Conservation (phyloP, 2,113 vertebrate genomes). For the Pyrgilauda ruficollis region DNA sequence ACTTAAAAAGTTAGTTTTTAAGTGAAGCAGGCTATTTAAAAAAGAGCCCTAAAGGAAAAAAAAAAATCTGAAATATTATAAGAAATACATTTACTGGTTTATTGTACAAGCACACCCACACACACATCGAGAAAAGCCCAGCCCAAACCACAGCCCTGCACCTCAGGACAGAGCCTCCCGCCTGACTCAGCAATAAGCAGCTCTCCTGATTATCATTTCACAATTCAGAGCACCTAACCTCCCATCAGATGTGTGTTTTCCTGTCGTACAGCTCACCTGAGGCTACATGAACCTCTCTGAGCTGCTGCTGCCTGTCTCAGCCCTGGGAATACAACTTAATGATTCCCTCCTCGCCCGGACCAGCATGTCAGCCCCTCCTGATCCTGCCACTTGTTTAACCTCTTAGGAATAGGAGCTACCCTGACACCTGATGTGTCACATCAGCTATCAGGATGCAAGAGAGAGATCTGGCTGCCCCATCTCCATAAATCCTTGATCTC, state of each 20-base stretch:
- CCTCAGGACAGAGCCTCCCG: fast-evolving
- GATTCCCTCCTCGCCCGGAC: slow-evolving; percentile 27
- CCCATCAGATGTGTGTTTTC: slow-evolving; percentile 11
- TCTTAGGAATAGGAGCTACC: slow-evolving; percentile 48
- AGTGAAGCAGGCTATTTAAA: neutral
- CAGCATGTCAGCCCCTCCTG: slow-evolving; percentile 47
- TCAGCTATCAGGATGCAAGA: slow-evolving; percentile 55
- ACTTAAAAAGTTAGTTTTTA: neutral
- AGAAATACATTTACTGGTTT: neutral
- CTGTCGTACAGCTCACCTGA: slow-evolving; percentile 52
- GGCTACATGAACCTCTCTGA: neutral
- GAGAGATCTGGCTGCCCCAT: slow-evolving; percentile 30
- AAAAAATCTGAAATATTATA: neutral
- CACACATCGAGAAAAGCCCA: neutral
- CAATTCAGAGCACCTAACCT: slow-evolving; percentile 16
- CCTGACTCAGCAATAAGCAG: neutral
- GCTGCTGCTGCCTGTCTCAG: slow-evolving; percentile 55
- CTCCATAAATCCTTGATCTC: slow-evolving; percentile 59
- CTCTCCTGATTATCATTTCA: slow-evolving; percentile 1
- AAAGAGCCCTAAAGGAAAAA: neutral
- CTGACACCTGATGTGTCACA: slow-evolving; percentile 54
- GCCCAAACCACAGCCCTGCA: neutral
- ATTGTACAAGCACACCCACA: neutral
- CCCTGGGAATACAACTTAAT: slow-evolving; percentile 54
- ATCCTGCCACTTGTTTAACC: slow-evolving; percentile 11